A percentile compares a stretch with the other conserved stretches of the same genome.
Evolutionary conservation across 2,797 vertebrate genomes (phyloP).

Genomic region (Salmo trutta): DNA sequence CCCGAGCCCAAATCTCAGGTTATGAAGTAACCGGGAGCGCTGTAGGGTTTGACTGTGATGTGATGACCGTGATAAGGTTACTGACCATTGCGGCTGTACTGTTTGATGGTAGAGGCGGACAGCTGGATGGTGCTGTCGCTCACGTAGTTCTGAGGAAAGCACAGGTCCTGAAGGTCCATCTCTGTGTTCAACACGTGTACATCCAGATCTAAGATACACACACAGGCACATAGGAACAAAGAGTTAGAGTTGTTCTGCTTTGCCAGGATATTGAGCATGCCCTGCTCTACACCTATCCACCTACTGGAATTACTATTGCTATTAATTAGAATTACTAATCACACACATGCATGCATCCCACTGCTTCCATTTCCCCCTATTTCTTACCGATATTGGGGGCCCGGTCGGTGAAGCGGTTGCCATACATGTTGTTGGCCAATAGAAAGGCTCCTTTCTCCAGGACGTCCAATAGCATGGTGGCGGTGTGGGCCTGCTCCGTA

Average conservation of each 20-base stretch:
- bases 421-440: constrained; percentile 92
- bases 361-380: neutral
- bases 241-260: neutral
- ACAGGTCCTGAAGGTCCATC: constrained; percentile 87
- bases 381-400: constrained; percentile 76
- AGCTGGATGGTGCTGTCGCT: constrained; percentile 91
- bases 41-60: neutral
- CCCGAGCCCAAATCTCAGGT: neutral
- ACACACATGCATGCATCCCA: constrained; percentile 1
- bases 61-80: neutral
- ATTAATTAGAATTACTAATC: neutral
- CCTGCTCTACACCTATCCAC: too few relatives aligned
- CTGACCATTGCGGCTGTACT: constrained; percentile 95
- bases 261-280: neutral
- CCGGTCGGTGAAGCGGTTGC: constrained; percentile 77
- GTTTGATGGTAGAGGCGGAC: constrained; percentile 91
- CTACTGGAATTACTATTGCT: too few relatives aligned
- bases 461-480: constrained; percentile 93
- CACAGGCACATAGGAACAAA: neutral
- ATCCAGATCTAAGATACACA: constrained; percentile 79
- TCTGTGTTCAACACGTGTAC: constrained; percentile 92
- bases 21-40: too few relatives aligned
- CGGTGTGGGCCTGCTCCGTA: constrained; percentile 91
- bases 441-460: constrained; percentile 94
- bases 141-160: constrained; percentile 86